These are phyloP conservation scores for Micromesistius poutassou DNA, from an alignment of 2,797 vertebrate species.

Conservation along the genomic window DNA sequence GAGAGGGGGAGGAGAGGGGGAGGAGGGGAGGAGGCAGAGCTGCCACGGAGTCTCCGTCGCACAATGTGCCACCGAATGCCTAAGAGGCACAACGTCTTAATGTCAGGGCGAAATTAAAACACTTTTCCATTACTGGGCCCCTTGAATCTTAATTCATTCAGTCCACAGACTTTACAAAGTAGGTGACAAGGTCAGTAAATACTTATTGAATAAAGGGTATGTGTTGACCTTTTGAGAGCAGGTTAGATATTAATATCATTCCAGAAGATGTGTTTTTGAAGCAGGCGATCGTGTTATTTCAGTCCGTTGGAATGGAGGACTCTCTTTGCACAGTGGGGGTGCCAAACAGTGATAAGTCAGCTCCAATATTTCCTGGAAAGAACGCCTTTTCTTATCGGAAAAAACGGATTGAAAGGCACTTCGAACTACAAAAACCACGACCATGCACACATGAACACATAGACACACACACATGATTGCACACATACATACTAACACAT, in stretches of 20 bases:
- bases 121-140: constrained; percentile 87
- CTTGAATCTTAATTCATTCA: constrained; percentile 93
- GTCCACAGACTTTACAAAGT: constrained; percentile 78
- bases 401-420: background rate
- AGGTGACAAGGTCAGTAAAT: constrained; percentile 79
- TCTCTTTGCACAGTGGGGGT: constrained; percentile 23
- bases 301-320: constrained; percentile 34
- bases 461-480: background rate
- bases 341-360: background rate
- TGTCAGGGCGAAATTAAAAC: constrained; percentile 99
- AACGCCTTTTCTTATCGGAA: background rate
- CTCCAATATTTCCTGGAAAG: background rate
- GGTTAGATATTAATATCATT: constrained; percentile 59
- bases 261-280: constrained; percentile 47
- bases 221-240: constrained; percentile 74
- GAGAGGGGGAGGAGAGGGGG: constrained; percentile 68
- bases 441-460: background rate
- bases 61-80: constrained; percentile 88
- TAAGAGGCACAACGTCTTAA: constrained; percentile 94
- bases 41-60: constrained; percentile 78
- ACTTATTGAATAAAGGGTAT: constrained; percentile 73
- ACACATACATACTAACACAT: no score
- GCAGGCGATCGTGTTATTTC: constrained; percentile 23
- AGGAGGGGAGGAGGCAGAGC: constrained; percentile 83
- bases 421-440: background rate